phyloP scores from a whole-genome alignment of 2,888 invertebrate genomes.

The Papilio protenor region DNA sequence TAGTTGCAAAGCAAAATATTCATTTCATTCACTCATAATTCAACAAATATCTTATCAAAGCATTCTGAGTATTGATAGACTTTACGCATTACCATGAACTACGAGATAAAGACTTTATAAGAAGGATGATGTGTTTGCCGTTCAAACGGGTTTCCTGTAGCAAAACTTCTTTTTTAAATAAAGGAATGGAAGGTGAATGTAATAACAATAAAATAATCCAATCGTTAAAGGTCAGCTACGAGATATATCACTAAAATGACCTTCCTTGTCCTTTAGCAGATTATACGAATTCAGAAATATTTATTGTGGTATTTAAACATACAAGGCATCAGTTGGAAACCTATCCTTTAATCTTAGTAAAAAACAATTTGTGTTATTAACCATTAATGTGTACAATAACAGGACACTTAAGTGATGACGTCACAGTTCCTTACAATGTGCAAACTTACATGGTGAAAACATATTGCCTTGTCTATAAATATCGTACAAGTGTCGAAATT shows the following conservation, averaged over 20 bases:
- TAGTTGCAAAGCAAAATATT: too few relatives aligned
- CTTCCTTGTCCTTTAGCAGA: slow-evolving; percentile 24
- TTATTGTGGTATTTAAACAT: slow-evolving; percentile 3
- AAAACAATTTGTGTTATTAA: not conserved
- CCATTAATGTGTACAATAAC: not conserved
- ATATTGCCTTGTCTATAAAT: not conserved
- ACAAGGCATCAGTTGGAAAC: not conserved
- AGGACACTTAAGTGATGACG: not conserved
- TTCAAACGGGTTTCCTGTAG: slow-evolving; percentile 32
- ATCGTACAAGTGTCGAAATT: not conserved
- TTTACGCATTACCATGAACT: not conserved
- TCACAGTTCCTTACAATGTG: not conserved
- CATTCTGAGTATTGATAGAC: not conserved
- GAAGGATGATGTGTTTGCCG: not conserved
- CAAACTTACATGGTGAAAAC: not conserved
- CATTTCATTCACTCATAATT: not conserved
- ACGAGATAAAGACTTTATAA: slow-evolving; percentile 1
- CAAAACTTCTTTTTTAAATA: slow-evolving; percentile 3
- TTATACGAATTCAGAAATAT: slow-evolving; percentile 4
- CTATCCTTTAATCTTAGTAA: not conserved
- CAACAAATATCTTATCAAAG: not conserved
- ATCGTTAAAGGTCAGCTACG: slow-evolving; percentile 31
- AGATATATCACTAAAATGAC: slow-evolving; percentile 24
- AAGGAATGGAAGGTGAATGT: slow-evolving; percentile 20
- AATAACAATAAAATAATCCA: slow-evolving; percentile 38